These are phyloP conservation scores for Caranx ignobilis DNA, from an alignment of 2,113 vertebrate genomes.

Conservation along the genomic window DNA sequence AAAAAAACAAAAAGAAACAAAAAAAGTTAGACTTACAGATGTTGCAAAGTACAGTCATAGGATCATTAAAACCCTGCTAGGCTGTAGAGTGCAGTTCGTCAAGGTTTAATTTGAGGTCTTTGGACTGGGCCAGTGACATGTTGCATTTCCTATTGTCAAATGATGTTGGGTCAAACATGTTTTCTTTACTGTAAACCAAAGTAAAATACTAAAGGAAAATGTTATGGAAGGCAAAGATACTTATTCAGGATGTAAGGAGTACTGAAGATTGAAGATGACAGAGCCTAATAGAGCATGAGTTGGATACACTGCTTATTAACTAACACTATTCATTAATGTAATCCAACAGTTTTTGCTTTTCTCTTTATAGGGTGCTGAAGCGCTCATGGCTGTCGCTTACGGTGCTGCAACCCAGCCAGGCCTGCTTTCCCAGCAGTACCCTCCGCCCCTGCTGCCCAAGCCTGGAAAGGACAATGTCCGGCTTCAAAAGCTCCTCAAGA, in stretches of 20 bases:
- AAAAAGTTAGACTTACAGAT: slow-evolving; percentile 73
- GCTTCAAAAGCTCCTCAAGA: slow-evolving; percentile 91
- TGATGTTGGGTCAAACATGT: too few relatives aligned
- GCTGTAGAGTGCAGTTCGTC: neutral
- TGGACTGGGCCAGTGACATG: neutral
- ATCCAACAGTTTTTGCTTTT: slow-evolving; percentile 25
- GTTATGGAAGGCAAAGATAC: too few relatives aligned
- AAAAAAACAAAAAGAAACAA: slow-evolving; percentile 22
- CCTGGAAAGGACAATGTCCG: slow-evolving; percentile 90
- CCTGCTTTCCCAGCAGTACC: slow-evolving; percentile 81
- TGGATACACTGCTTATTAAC: too few relatives aligned
- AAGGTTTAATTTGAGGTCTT: neutral
- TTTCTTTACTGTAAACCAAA: too few relatives aligned
- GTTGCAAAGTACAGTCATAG: slow-evolving; percentile 56
- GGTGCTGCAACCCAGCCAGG: slow-evolving; percentile 60
- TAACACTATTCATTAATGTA: neutral
- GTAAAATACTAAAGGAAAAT: too few relatives aligned
- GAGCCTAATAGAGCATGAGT: too few relatives aligned
- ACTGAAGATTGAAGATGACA: too few relatives aligned
- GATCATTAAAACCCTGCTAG: too few relatives aligned
- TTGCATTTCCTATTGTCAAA: too few relatives aligned
- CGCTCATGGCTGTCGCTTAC: slow-evolving; percentile 86
- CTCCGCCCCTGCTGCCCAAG: slow-evolving; percentile 91
- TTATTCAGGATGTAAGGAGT: too few relatives aligned
- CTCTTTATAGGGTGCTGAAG: slow-evolving; percentile 80